A percentile compares a stretch with the other conserved stretches of the same genome.
These are phyloP conservation scores for Abrostola triplasia DNA, from an alignment of 2,888 invertebrate genomes.

Conservation along the genomic window DNA sequence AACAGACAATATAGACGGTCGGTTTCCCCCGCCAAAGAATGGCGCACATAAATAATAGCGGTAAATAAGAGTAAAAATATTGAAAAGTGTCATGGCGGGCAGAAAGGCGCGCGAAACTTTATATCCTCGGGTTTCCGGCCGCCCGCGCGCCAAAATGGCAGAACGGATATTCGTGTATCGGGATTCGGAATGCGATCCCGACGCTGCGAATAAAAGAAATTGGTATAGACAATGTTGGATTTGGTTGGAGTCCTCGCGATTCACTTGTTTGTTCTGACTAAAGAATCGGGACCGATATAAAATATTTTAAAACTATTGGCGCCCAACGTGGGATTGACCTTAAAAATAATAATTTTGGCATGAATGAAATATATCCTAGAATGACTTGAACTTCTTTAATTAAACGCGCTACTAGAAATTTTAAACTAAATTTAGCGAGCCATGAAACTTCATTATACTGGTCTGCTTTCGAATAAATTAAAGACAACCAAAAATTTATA, in stretches of 20 bases:
- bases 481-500: not conserved
- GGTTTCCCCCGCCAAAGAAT: conserved; percentile 79
- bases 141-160: conserved; percentile 84
- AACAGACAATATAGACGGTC: conserved; percentile 70
- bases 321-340: conserved; percentile 25
- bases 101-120: conserved; percentile 85
- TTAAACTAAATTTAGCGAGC: not conserved
- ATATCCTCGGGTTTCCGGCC: conserved; percentile 86
- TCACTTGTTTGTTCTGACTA: conserved; percentile 4
- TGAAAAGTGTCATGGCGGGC: conserved; percentile 86
- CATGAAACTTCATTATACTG: not conserved
- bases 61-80: conserved; percentile 88
- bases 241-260: conserved; percentile 21
- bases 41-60: conserved; percentile 85
- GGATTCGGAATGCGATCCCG: conserved; percentile 68
- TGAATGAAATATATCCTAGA: not conserved
- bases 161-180: conserved; percentile 85
- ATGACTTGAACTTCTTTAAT: not conserved
- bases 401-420: not conserved
- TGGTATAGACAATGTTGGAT: conserved; percentile 66
- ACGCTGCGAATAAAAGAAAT: conserved; percentile 63
- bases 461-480: not conserved
- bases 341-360: not conserved
- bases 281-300: not conserved
- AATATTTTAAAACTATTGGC: conserved; percentile 10